A percentile compares a stretch with the other conserved stretches of the same genome.
Evolutionary conservation across 2,888 invertebrate species (phyloP).

Genomic region (Pocota personata): DNA sequence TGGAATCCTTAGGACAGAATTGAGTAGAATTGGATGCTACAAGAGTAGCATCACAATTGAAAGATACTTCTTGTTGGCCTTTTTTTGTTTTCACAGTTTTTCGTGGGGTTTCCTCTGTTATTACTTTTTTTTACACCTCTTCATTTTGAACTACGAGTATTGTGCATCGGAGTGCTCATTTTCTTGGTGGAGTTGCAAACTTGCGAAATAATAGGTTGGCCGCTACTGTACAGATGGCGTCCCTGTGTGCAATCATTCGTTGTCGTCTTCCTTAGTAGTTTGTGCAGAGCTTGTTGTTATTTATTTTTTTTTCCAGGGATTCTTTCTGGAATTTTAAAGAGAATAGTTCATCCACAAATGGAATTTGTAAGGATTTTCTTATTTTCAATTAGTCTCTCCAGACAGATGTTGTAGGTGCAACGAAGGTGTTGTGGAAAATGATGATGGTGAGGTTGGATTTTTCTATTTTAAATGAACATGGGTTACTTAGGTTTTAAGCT

Average conservation of each 20-base stretch:
- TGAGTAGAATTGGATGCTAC: constrained; percentile 41
- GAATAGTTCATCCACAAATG: constrained; percentile 17
- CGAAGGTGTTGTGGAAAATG: constrained; percentile 30
- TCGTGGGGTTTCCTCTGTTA: constrained; percentile 50
- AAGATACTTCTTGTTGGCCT: constrained; percentile 33
- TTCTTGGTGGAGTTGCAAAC: constrained; percentile 33
- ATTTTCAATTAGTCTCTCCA: constrained; percentile 28
- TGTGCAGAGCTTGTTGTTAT: constrained; percentile 27
- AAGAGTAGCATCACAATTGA: constrained; percentile 56
- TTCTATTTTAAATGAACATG: neutral
- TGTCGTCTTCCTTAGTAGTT: constrained; percentile 10
- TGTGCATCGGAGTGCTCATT: constrained; percentile 57
- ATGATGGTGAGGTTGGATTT: neutral
- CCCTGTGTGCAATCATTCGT: constrained; percentile 47
- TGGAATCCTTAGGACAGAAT: constrained; percentile 54
- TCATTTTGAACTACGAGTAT: constrained; percentile 67
- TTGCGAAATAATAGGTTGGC: constrained; percentile 39
- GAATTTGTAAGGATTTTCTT: constrained; percentile 45
- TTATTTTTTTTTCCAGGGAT: constrained; percentile 1
- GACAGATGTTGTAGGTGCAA: constrained; percentile 18
- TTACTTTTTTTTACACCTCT: constrained; percentile 53
- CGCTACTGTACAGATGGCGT: constrained; percentile 49
- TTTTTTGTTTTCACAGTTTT: constrained; percentile 6
- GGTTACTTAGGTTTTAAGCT: neutral
- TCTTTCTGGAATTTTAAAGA: constrained; percentile 47